Evolutionary conservation across 2,113 vertebrate species (phyloP), one percentile per base, ranked within the genome.

Genomic region (Larimichthys polyactis): DNA sequence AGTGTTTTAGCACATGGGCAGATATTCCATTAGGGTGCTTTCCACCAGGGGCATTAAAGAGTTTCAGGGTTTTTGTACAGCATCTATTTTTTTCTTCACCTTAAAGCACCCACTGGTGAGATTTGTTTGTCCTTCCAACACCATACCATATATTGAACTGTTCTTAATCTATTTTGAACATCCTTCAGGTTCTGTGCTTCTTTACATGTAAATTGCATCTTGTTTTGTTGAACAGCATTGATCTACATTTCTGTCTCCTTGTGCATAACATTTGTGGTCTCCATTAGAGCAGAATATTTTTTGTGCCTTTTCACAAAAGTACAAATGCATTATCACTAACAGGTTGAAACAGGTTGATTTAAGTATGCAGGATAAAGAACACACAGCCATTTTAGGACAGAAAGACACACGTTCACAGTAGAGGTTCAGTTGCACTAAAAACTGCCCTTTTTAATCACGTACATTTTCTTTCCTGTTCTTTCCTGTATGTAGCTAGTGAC

Each of bases 1-100:
- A 74, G 32, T 77, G 74, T 78, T 83, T 81, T 72, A 81, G 51
- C 29, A 75, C 54, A 81, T 68, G 15, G 12, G 19, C 59, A 62
- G 54, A 71, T 83, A 59, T 65, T 78, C 40, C 55, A 75, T 69
- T 49, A 15, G 74, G 29, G 59, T 32, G 2, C 70, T 79, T 67
- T 63, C 55, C 73, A 75, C 65, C 54, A 54, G 54, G 27, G 76
- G 48, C 11, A 10, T 60, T 36, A 12, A 2, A 40, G 62, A 49
- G 29, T 82, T 83, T 36, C 24, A 58, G 12, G 32, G 27, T 15
- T 71, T 78, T 52, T 72, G 73, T 54, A 78, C 15, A 32, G 5
- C 8, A 72, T 64, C 43, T 79, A 51, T 75, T 78, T 81, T 32
- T 67, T 9, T 52, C 22, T 71, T 71, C 62, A 7, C 59, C 65